phyloP scores from a whole-genome alignment of 2,888 invertebrate species.

The Drosophila greeni region DNA sequence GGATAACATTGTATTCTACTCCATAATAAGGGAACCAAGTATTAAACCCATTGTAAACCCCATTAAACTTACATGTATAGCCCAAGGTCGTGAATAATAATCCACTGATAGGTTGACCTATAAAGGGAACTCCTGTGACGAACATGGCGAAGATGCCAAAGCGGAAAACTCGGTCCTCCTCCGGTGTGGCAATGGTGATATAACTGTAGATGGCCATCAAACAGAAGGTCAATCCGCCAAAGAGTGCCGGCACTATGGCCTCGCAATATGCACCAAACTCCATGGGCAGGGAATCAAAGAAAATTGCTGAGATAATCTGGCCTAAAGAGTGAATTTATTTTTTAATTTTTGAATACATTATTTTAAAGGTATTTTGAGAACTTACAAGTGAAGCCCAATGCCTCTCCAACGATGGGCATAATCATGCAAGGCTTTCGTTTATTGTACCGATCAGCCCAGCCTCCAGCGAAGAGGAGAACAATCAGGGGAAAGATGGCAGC shows the following conservation, averaged over 20 bases:
- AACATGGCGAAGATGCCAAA: constrained; percentile 79
- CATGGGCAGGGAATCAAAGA: constrained; percentile 77
- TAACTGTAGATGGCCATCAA: constrained; percentile 79
- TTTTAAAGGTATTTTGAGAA: not conserved
- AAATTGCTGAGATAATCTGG: constrained; percentile 77
- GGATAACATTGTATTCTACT: not conserved
- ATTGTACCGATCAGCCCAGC: constrained; percentile 78
- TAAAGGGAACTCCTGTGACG: constrained; percentile 74
- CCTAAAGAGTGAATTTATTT: constrained; percentile 53
- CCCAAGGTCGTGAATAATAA: constrained; percentile 73
- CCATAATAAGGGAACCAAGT: not conserved
- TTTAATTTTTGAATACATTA: not conserved
- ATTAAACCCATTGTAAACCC: not conserved
- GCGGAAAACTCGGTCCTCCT: constrained; percentile 77
- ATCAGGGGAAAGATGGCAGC: constrained; percentile 78
- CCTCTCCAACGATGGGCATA: constrained; percentile 76
- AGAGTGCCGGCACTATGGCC: constrained; percentile 76
- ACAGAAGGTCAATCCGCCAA: constrained; percentile 77
- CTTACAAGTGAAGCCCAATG: constrained; percentile 73
- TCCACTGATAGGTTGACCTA: constrained; percentile 76
- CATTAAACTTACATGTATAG: constrained; percentile 73
- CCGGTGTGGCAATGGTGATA: constrained; percentile 77
- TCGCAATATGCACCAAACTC: constrained; percentile 78
- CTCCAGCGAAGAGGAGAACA: constrained; percentile 78
- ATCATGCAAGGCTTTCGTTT: constrained; percentile 78